These are phyloP conservation scores for Zygothrica quintamaculata DNA, from an alignment of 2,888 invertebrate genomes.

Conservation along the genomic window DNA sequence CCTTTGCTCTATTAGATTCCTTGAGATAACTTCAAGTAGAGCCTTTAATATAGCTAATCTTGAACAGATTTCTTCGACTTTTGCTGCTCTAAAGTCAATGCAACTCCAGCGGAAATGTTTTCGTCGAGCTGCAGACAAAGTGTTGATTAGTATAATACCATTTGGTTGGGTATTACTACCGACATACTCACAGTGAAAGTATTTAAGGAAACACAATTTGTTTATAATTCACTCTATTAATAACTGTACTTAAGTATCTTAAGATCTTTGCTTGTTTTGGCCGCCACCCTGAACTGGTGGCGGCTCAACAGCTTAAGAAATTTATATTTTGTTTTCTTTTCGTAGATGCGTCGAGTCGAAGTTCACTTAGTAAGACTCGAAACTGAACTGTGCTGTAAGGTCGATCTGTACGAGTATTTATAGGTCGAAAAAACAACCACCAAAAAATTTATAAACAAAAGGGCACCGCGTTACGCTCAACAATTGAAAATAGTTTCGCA, in stretches of 20 bases:
- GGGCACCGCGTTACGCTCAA: constrained; percentile 27
- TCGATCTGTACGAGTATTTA: constrained; percentile 62
- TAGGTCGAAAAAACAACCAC: constrained; percentile 65
- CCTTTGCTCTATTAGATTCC: too few species aligned
- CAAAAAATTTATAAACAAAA: constrained; percentile 26
- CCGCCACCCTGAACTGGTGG: constrained; percentile 61
- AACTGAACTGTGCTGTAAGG: constrained; percentile 55
- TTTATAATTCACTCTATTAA: neutral
- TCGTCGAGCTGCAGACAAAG: constrained; percentile 14
- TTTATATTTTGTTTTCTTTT: too few species aligned
- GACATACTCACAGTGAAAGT: constrained; percentile 29
- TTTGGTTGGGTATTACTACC: neutral
- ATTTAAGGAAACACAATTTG: neutral
- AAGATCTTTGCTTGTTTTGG: constrained; percentile 1
- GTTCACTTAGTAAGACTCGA: constrained; percentile 41
- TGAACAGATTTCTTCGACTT: too few species aligned
- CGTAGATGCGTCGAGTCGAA: constrained; percentile 13
- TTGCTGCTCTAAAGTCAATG: neutral
- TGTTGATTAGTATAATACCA: neutral
- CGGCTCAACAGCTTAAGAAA: constrained; percentile 45
- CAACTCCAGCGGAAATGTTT: neutral
- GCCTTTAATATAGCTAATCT: too few species aligned
- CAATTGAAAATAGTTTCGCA: constrained; percentile 72
- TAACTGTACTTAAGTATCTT: constrained; percentile 21
- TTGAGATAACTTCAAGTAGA: too few species aligned